These are phyloP conservation scores for Emberiza fucata DNA, from an alignment of 2,113 vertebrate species.

Conservation along the genomic window DNA sequence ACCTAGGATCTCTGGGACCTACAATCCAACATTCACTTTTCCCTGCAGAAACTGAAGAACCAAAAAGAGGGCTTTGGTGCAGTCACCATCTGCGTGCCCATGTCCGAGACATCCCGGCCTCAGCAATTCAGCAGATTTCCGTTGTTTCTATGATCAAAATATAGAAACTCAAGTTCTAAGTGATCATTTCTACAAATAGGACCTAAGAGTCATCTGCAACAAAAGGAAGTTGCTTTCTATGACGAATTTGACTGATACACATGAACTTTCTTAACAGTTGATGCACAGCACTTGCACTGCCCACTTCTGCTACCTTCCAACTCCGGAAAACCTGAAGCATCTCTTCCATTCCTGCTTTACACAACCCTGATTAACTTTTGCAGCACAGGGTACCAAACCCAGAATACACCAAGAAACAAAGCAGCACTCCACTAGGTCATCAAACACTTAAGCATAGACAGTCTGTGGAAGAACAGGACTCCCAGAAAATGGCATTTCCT, in stretches of 20 bases:
- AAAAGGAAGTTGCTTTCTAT: not conserved
- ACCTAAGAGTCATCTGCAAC: not conserved
- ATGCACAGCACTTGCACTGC: not conserved
- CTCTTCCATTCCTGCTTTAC: not conserved
- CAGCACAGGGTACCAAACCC: not conserved
- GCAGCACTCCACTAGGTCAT: not conserved
- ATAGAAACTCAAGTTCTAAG: not conserved
- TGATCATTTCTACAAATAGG: not conserved
- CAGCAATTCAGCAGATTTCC: not conserved
- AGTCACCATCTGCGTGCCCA: fast-evolving
- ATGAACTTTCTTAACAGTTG: not conserved
- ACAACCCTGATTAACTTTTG: not conserved
- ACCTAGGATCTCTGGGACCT: not conserved
- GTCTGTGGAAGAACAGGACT: not conserved
- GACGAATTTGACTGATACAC: not conserved
- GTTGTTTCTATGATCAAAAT: not conserved
- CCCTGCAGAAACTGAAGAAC: not conserved
- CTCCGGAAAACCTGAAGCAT: not conserved
- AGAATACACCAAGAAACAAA: not conserved
- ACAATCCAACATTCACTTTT: not conserved
- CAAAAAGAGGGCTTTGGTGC: not conserved
- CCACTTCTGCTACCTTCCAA: not conserved
- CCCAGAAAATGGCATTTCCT: not conserved
- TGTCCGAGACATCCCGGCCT: not conserved
- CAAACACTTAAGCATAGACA: not conserved